phyloP scores from a whole-genome alignment of 2,113 vertebrate species.

The Gadus chalcogrammus region DNA sequence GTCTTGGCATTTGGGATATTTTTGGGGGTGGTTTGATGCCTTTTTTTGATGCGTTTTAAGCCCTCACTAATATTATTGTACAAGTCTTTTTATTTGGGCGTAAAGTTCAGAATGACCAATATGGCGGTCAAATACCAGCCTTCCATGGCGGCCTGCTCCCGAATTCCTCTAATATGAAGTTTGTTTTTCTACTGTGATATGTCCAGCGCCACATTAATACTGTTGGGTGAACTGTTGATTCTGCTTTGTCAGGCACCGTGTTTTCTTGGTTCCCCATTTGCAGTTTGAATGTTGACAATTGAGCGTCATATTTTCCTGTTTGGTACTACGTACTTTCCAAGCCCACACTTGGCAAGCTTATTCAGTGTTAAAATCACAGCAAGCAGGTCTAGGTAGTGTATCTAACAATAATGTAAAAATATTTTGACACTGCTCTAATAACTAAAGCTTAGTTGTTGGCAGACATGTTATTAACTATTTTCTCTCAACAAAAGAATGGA shows the following conservation, averaged over 20 bases:
- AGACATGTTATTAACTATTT: too few species aligned
- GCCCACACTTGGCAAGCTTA: too few species aligned
- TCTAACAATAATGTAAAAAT: too few species aligned
- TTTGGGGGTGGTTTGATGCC: slow-evolving; percentile 33
- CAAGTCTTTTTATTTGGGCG: slow-evolving; percentile 53
- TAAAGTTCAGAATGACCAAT: slow-evolving; percentile 55
- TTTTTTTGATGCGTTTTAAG: slow-evolving; percentile 33
- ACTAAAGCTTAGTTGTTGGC: too few species aligned
- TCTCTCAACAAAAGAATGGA: too few species aligned
- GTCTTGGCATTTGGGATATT: slow-evolving; percentile 41
- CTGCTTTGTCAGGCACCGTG: background rate
- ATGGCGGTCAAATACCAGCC: slow-evolving; percentile 41
- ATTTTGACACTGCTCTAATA: too few species aligned
- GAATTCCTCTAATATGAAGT: slow-evolving; percentile 30
- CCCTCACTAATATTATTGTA: slow-evolving; percentile 60
- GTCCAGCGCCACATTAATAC: slow-evolving; percentile 9
- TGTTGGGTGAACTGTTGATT: background rate
- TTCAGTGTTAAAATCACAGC: too few species aligned
- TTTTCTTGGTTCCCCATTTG: too few species aligned
- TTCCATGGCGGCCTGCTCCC: slow-evolving; percentile 52
- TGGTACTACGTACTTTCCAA: too few species aligned
- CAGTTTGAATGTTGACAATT: too few species aligned
- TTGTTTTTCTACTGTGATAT: slow-evolving; percentile 34
- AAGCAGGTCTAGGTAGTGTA: too few species aligned
- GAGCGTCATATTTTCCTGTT: too few species aligned